Percentiles rank a stretch among this genome's conserved stretches.
Conservation (phyloP, 2,797 vertebrate genomes). For the Poeciliopsis presidionis region DNA sequence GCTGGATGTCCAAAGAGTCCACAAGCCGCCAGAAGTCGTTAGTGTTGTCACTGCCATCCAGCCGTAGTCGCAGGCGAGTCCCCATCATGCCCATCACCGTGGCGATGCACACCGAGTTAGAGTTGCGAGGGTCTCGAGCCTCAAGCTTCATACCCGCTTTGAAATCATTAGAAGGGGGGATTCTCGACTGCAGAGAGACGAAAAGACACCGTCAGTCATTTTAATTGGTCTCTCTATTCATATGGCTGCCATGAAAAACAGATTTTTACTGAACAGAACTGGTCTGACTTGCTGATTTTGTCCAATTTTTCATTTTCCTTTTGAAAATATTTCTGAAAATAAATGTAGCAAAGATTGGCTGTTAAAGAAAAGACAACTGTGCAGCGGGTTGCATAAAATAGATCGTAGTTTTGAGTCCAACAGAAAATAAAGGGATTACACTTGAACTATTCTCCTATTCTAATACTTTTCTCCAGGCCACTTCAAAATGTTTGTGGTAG, state of each 20-base stretch:
- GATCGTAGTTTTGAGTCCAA: not conserved
- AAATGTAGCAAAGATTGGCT: not conserved
- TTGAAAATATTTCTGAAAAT: not conserved
- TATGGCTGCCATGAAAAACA: not conserved
- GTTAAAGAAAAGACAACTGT: not conserved
- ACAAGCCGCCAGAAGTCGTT: conserved; percentile 98
- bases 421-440: not conserved
- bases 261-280: not conserved
- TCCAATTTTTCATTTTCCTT: not conserved
- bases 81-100: conserved; percentile 94
- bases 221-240: not conserved
- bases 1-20: conserved; percentile 93
- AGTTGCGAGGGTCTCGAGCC: conserved; percentile 92
- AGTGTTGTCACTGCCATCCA: conserved; percentile 95
- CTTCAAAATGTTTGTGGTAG: not conserved
- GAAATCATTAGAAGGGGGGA: conserved; percentile 92
- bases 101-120: conserved; percentile 93
- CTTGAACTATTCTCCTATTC: not conserved
- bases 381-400: not conserved
- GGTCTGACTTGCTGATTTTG: not conserved
- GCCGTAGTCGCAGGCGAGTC: conserved; percentile 88
- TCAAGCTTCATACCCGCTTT: conserved; percentile 97
- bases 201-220: conserved; percentile 18
- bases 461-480: not conserved
- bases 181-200: conserved; percentile 83